Evolutionary conservation across 2,888 invertebrate genomes (phyloP).

Genomic region (Sesamia inferens): DNA sequence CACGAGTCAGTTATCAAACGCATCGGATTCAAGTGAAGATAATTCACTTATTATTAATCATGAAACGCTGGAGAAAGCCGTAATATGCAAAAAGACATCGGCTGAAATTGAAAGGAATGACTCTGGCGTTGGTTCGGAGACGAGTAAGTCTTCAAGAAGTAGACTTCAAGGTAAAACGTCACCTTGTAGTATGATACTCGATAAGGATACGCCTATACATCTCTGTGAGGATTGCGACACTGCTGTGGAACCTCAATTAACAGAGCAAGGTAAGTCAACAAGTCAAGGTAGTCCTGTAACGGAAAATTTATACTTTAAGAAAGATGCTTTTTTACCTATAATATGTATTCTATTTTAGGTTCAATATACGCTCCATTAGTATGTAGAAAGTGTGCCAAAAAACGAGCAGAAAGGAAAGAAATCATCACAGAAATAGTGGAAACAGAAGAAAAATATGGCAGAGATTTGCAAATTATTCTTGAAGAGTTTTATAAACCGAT

Average conservation of each 20-base stretch:
- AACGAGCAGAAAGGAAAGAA: constrained; percentile 97
- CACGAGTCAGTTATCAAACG: constrained; percentile 94
- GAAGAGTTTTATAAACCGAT: constrained; percentile 98
- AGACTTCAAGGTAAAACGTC: constrained; percentile 91
- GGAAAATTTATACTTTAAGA: not conserved
- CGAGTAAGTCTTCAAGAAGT: constrained; percentile 95
- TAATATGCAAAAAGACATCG: constrained; percentile 90
- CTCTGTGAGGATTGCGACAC: constrained; percentile 97
- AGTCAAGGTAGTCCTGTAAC: not conserved
- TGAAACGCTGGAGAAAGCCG: constrained; percentile 89
- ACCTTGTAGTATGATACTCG: constrained; percentile 84
- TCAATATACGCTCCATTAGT: constrained; percentile 94
- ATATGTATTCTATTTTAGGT: constrained; percentile 82
- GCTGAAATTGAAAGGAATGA: constrained; percentile 97
- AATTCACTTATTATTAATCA: constrained; percentile 92
- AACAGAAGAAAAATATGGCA: constrained; percentile 98
- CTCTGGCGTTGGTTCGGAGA: constrained; percentile 97
- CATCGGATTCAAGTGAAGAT: constrained; percentile 96
- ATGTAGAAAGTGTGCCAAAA: constrained; percentile 96
- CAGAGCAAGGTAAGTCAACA: constrained; percentile 89
- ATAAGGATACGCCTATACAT: constrained; percentile 91
- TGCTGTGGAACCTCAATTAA: constrained; percentile 93
- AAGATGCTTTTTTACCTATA: not conserved
- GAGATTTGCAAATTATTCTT: constrained; percentile 97
- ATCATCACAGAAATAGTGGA: constrained; percentile 98